Evolutionary conservation across 2,888 invertebrate species (phyloP).

Genomic region (Anoplius nigerrimus): DNA sequence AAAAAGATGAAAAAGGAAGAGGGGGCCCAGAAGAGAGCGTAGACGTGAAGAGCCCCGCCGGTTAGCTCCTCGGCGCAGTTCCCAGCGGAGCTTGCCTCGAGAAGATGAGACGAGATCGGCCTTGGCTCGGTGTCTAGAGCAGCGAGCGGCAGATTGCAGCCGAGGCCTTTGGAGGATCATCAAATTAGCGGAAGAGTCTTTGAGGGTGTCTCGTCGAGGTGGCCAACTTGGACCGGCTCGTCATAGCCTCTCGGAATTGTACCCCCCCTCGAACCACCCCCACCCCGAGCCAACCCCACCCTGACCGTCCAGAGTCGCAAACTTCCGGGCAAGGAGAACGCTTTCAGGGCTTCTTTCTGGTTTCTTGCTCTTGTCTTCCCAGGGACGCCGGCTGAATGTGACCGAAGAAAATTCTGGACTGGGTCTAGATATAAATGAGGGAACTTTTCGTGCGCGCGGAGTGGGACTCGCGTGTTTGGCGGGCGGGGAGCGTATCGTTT

Average conservation of each 20-base stretch:
- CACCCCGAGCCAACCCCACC: slow-evolving; percentile 40
- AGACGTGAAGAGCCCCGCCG: slow-evolving; percentile 59
- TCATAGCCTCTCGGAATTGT: slow-evolving; percentile 69
- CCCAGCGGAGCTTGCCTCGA: slow-evolving; percentile 32
- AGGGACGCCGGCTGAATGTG: slow-evolving; percentile 48
- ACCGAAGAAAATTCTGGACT: slow-evolving; percentile 48
- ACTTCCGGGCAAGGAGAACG: slow-evolving; percentile 55
- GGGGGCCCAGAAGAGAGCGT: slow-evolving; percentile 17
- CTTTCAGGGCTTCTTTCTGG: slow-evolving; percentile 13
- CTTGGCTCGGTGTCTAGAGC: slow-evolving; percentile 53
- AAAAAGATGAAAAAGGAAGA: slow-evolving; percentile 27
- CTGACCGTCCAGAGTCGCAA: slow-evolving; percentile 67
- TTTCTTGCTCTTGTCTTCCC: slow-evolving; percentile 12
- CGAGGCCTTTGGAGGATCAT: slow-evolving; percentile 73
- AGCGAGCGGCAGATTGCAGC: slow-evolving; percentile 72
- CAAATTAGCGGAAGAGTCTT: slow-evolving; percentile 74
- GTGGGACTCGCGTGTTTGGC: too few relatives aligned
- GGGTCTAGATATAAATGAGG: slow-evolving; percentile 55
- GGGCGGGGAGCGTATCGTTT: slow-evolving; percentile 1
- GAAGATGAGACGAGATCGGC: slow-evolving; percentile 43
- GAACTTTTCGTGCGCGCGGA: too few relatives aligned
- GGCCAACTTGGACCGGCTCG: slow-evolving; percentile 64
- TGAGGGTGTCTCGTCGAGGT: slow-evolving; percentile 68
- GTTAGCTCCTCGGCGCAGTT: slow-evolving; percentile 56
- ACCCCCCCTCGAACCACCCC: slow-evolving; percentile 43